Base-by-base conservation (phyloP, 2,113 vertebrate species). In the Mixornis gularis region DNA sequence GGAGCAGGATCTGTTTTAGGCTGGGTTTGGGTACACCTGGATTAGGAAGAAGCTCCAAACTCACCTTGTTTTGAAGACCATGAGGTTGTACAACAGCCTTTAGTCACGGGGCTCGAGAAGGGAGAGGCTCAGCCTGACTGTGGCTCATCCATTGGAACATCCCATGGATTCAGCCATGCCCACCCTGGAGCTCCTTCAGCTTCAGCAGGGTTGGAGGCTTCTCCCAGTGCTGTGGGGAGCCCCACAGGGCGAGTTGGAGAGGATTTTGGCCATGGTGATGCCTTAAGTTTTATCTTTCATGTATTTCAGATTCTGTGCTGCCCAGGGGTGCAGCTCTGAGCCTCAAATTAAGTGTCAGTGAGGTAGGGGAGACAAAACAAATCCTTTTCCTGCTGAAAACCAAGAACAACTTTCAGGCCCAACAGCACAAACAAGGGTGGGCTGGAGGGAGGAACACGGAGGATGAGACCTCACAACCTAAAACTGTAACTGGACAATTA, bases 111-210 rank as follows among this genome's bases (percentile, higher is more conserved):
- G 52, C 41, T 73, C 2, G 1, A 55, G 70, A 27, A 30, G 14
- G 58, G 8, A 36, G 69, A 12, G 34, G 10, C 58, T 41, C 34
- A 10, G 25, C 32, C 24, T 17, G 21, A 7, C 13, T 7, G 30
- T 32, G 34, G 3, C 18, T 44, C 32, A 11, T 13, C 3, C 34
- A 1, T 1, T 9, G 53, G 44, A 27, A 9, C 17, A 8, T 9
- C 26, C 26, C 26, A 13, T 2, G 15, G 38, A 4, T 6, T 9
- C 44, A 32, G 0, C 19, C 36, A 1, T 30, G 52, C 34, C 41
- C 64, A 43, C 24, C 38, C 27, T 17, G 24, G 2, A 52, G 29
- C 29, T 74, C 29, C 43, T 13, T 21, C 26, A 4, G 30, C 89
- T 58, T 14, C 56, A 71, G 32, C 79, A 78, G 48, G 38, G 5